These are phyloP conservation scores for Forbesichthys papilliferus DNA, from an alignment of 2,113 vertebrate genomes.

Conservation along the genomic window DNA sequence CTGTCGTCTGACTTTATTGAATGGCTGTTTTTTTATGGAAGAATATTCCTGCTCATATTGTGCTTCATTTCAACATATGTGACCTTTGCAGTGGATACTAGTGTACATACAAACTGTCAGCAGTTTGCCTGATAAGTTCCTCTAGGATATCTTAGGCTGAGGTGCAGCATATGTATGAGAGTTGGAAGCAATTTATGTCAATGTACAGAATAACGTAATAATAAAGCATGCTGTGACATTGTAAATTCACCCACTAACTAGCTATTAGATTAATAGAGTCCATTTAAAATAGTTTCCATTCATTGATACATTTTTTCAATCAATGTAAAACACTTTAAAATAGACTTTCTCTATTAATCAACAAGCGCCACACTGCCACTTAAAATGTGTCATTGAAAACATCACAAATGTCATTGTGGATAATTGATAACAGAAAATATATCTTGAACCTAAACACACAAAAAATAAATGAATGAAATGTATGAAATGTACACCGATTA, in stretches of 20 bases:
- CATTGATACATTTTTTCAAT: too few species aligned
- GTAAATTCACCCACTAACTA: too few species aligned
- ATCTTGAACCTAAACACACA: neutral
- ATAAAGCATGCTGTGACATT: neutral
- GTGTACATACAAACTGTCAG: neutral
- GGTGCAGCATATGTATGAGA: neutral
- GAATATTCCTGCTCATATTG: too few species aligned
- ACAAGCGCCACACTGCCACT: too few species aligned
- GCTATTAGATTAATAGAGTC: too few species aligned
- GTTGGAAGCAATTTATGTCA: neutral
- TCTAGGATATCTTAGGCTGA: neutral
- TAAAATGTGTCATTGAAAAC: too few species aligned
- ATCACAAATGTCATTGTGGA: too few species aligned
- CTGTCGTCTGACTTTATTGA: neutral
- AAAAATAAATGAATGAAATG: neutral
- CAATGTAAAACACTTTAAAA: too few species aligned
- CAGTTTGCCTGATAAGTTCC: neutral
- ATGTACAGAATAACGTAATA: neutral
- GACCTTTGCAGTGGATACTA: constrained; percentile 28
- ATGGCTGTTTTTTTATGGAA: constrained; percentile 1
- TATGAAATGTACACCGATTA: neutral
- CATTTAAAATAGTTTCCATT: too few species aligned
- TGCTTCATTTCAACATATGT: constrained; percentile 18
- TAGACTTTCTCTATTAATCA: too few species aligned
- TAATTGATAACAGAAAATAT: neutral